phyloP scores from a whole-genome alignment of 1,140 invertebrate genomes.

The Lerema accius region DNA sequence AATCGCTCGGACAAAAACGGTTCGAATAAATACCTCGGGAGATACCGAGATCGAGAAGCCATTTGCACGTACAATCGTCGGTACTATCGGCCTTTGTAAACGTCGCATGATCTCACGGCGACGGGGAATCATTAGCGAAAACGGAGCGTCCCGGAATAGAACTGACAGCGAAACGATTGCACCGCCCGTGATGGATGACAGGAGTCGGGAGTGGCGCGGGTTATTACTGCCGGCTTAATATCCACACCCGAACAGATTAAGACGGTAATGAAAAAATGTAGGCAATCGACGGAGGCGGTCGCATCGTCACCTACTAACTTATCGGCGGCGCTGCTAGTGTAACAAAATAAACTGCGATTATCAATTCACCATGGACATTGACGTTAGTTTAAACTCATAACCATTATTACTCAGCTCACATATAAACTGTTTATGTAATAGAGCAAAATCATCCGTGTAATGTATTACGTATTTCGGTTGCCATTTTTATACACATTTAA shows the following conservation, averaged over 20 bases:
- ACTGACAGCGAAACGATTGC: conserved; percentile 79
- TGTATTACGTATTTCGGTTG: conserved; percentile 23
- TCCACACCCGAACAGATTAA: conserved; percentile 59
- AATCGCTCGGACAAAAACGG: conserved; percentile 20
- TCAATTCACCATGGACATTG: background rate
- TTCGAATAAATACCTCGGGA: conserved; percentile 21
- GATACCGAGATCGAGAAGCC: conserved; percentile 47
- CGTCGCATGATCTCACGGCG: conserved; percentile 66
- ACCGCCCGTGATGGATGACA: conserved; percentile 75
- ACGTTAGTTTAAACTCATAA: background rate
- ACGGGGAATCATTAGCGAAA: conserved; percentile 78
- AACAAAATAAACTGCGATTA: conserved; percentile 3
- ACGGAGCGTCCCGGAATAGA: conserved; percentile 76
- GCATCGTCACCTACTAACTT: conserved; percentile 1
- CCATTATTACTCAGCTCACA: background rate
- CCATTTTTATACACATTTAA: too few species aligned
- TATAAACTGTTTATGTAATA: background rate
- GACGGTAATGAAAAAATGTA: conserved; percentile 57
- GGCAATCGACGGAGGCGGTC: conserved; percentile 37
- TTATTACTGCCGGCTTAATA: conserved; percentile 72
- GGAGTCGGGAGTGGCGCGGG: conserved; percentile 55
- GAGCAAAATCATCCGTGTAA: conserved; percentile 4
- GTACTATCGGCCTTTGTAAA: conserved; percentile 57
- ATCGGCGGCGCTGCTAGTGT: background rate
- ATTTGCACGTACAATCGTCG: conserved; percentile 53